Evolutionary conservation across 2,888 invertebrate species (phyloP).

Genomic region (Pyrgus malvae): DNA sequence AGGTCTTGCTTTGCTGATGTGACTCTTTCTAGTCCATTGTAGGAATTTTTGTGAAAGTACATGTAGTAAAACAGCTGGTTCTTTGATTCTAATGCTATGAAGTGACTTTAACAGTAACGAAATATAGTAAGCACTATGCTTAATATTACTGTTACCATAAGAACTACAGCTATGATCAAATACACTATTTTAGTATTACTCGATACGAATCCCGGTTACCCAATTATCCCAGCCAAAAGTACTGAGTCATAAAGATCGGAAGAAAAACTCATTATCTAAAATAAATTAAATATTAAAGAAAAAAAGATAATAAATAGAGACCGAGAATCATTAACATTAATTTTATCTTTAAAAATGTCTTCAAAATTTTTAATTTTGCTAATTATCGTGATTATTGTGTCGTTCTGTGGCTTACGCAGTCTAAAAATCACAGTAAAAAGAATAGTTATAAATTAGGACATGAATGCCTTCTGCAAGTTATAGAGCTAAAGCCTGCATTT

Average conservation of each 20-base stretch:
- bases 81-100: not conserved
- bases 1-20: slow-evolving; percentile 6
- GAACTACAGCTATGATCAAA: too few species aligned
- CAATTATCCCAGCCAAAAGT: not conserved
- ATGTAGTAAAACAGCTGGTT: too few species aligned
- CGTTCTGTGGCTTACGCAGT: too few species aligned
- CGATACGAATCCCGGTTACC: not conserved
- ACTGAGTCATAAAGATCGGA: not conserved
- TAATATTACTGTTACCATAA: too few species aligned
- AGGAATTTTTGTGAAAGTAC: not conserved
- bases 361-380: too few species aligned
- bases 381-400: too few species aligned
- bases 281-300: too few species aligned
- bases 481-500: not conserved
- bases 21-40: slow-evolving; percentile 4
- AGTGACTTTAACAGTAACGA: not conserved
- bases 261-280: too few species aligned
- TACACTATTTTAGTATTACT: not conserved
- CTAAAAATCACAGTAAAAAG: too few species aligned
- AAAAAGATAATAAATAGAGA: not conserved
- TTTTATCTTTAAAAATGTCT: too few species aligned
- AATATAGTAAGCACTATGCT: too few species aligned
- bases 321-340: too few species aligned
- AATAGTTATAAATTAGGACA: not conserved
- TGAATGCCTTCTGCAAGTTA: not conserved